Base-by-base conservation (phyloP, 2,888 invertebrate genomes). In the Conistra vaccinii region DNA sequence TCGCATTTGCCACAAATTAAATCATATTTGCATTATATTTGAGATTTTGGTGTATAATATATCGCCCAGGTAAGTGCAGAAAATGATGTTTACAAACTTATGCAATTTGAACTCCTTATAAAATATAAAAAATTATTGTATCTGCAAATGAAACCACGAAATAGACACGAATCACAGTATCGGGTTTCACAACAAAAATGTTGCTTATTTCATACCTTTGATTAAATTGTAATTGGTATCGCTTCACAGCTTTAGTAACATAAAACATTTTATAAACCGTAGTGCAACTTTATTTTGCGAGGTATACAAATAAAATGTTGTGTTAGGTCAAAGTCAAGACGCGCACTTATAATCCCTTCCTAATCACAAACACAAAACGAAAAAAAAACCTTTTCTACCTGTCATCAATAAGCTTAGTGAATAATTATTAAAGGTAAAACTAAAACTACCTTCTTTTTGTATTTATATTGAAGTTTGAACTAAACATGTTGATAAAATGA, bases 401-500 rank as follows among this genome's bases (percentile, higher is more conserved):
- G 73, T 68, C 42, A 55, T 48, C 39, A 23, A 32, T 29, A 76
- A 73, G 60, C 55, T 69, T 68, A 78, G 42, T 66, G 12, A 48
- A 60, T 42, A 20, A 42, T 72, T 55, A 58, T 7, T 48, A 39
- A 51, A 73, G 32, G 75, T 76, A 73, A 80, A 73, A 80, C 48
- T 45, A 68, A 58, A 79, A 68, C 75, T 69, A 73, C 67, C 77
- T 78, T 78, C 63, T 72, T 77, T 74, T 68, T 70, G 55, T 77
- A 73, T 75, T 81, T 81, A 70, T 81, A 17, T 78, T 85, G 74
- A 80, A 80, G 76, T 80, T 78, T 77, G 67, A 84, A 88, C 68
- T 87, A 86, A 87, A 88, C 80, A 76, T 89, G 83, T 87, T 91
- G 88, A 91, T 85, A 87, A 88, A 87, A 89, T 90, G 89, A 92